These are phyloP conservation scores for Oenanthe melanoleuca DNA, from an alignment of 2,113 vertebrate species.

Conservation along the genomic window DNA sequence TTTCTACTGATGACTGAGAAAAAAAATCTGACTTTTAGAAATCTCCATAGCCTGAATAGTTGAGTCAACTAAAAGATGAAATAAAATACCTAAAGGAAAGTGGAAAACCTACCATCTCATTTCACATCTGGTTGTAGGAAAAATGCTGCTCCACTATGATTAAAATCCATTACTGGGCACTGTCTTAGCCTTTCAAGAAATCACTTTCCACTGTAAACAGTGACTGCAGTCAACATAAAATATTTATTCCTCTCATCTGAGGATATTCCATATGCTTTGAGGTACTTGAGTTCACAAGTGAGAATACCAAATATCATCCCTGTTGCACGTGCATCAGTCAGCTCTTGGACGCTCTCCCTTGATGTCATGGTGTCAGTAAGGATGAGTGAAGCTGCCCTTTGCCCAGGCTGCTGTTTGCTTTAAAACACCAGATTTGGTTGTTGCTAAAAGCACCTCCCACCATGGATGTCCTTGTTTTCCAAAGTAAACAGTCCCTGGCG, in stretches of 20 bases:
- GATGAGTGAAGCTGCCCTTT: slow-evolving; percentile 42
- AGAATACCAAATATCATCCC: slow-evolving; percentile 26
- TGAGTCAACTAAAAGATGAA: neutral
- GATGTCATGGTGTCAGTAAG: slow-evolving; percentile 4
- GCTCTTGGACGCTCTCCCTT: neutral
- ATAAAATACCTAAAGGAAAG: neutral
- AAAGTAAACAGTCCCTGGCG: slow-evolving; percentile 41
- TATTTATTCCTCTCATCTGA: slow-evolving; percentile 19
- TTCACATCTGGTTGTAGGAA: neutral
- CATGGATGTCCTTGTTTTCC: slow-evolving; percentile 33
- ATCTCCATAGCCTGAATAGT: neutral
- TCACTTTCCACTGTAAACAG: neutral
- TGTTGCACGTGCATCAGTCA: neutral
- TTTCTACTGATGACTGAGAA: neutral
- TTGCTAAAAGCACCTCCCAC: slow-evolving; percentile 37
- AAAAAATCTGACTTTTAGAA: neutral
- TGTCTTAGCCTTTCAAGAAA: neutral
- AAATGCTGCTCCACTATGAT: neutral
- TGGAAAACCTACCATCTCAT: neutral
- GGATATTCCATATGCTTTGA: neutral
- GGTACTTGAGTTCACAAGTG: neutral
- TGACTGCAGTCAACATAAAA: neutral
- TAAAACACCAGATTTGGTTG: slow-evolving; percentile 2
- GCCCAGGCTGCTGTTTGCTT: slow-evolving; percentile 38
- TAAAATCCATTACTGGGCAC: neutral